phyloP scores from a whole-genome alignment of 35 echinoderm and acorn worm species.

The Strongylocentrotus purpuratus region DNA sequence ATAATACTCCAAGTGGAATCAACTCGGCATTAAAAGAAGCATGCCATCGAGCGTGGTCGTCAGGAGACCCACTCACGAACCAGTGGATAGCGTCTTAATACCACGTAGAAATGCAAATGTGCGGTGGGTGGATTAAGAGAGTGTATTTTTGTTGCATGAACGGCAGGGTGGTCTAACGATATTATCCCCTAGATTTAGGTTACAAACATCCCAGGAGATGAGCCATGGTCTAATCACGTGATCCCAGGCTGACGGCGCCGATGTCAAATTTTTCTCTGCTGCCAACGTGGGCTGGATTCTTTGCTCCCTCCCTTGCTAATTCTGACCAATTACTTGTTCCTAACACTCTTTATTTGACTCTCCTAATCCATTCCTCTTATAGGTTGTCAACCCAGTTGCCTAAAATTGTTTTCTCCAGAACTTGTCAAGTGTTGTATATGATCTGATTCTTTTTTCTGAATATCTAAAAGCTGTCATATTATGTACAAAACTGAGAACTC shows the following conservation, averaged over 20 bases:
- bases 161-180: background rate
- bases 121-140: too few species aligned
- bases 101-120: background rate
- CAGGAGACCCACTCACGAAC: background rate
- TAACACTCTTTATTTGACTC: background rate
- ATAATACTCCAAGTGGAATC: background rate
- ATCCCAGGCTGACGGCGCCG: background rate
- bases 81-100: background rate
- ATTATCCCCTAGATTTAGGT: background rate
- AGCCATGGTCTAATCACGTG: background rate
- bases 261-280: background rate
- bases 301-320: background rate
- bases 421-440: too few species aligned
- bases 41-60: background rate
- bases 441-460: too few species aligned
- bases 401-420: too few species aligned
- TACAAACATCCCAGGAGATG: background rate
- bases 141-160: background rate
- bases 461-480: too few species aligned
- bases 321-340: background rate
- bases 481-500: too few species aligned
- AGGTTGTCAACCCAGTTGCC: too few species aligned
- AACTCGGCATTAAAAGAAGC: background rate
- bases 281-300: background rate
- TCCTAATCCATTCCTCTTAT: too few species aligned